Percentiles rank a stretch among this genome's conserved stretches.
phyloP scores from a whole-genome alignment of 2,113 vertebrate genomes.

The Siniperca chuatsi region DNA sequence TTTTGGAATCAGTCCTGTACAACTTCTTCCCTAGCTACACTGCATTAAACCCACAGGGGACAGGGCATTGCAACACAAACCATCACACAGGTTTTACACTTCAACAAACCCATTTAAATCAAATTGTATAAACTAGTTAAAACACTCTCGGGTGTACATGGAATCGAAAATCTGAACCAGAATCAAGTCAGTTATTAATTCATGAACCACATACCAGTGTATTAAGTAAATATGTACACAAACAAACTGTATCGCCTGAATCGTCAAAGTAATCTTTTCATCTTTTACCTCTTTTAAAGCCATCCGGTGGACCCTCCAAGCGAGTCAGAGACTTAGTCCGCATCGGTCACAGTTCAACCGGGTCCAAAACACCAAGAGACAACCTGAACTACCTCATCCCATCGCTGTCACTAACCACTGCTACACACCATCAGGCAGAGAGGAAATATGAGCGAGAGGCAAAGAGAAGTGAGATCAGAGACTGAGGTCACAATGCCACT shows the following conservation, averaged over 20 bases:
- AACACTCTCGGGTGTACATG: neutral
- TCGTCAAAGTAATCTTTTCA: neutral
- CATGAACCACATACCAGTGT: neutral
- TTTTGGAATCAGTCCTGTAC: neutral
- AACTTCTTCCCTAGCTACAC: neutral
- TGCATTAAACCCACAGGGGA: neutral
- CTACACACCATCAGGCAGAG: slow-evolving; percentile 1
- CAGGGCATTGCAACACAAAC: neutral
- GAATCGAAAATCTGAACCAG: too few relatives aligned
- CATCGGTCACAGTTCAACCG: slow-evolving; percentile 70
- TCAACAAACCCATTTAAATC: neutral
- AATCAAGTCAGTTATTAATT: too few relatives aligned
- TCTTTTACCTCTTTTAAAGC: slow-evolving; percentile 74
- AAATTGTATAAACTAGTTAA: neutral
- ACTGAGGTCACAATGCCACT: slow-evolving; percentile 63
- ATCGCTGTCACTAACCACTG: slow-evolving; percentile 18
- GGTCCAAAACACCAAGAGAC: slow-evolving; percentile 36
- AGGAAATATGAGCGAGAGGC: slow-evolving; percentile 39
- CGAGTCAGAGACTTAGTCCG: slow-evolving; percentile 67
- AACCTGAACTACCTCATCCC: slow-evolving; percentile 50
- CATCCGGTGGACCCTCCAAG: slow-evolving; percentile 54
- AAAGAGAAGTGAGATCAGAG: slow-evolving; percentile 69
- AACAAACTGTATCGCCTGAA: neutral
- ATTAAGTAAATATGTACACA: neutral
- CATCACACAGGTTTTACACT: neutral